These are phyloP conservation scores for Eremobia ochroleuca DNA, from an alignment of 2,888 invertebrate species.

Conservation along the genomic window DNA sequence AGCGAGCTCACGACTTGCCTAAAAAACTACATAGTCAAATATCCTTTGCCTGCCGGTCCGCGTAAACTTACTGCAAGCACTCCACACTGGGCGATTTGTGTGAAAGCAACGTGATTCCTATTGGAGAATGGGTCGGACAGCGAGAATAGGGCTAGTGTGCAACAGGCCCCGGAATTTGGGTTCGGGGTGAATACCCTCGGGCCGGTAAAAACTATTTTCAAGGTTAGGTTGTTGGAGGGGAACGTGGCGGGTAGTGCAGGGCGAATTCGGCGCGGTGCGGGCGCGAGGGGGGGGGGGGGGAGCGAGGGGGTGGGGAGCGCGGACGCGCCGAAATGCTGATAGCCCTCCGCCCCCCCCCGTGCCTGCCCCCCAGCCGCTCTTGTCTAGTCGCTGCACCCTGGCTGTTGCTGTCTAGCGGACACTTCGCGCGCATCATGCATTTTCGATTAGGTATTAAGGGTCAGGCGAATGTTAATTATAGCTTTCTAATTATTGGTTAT, in stretches of 20 bases:
- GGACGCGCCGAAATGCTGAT: conserved; percentile 91
- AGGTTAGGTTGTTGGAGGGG: conserved; percentile 90
- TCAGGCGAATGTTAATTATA: conserved; percentile 27
- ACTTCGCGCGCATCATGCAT: conserved; percentile 67
- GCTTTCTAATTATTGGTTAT: conserved; percentile 20
- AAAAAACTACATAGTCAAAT: conserved; percentile 89
- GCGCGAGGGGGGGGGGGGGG: conserved; percentile 70
- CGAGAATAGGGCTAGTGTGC: conserved; percentile 83
- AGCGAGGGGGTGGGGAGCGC: conserved; percentile 74
- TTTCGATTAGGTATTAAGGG: conserved; percentile 52
- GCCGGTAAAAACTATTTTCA: conserved; percentile 91
- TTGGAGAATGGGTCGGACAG: conserved; percentile 76
- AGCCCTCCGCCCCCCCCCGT: conserved; percentile 79
- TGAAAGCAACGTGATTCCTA: conserved; percentile 74
- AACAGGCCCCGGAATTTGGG: conserved; percentile 87
- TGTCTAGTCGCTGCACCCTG: conserved; percentile 77
- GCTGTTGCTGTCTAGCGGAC: conserved; percentile 65
- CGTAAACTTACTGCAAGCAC: conserved; percentile 80
- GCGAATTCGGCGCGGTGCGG: conserved; percentile 85
- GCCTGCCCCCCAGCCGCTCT: conserved; percentile 66
- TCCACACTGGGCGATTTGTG: conserved; percentile 76
- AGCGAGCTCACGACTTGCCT: conserved; percentile 83
- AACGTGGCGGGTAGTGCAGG: conserved; percentile 87
- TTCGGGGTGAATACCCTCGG: conserved; percentile 91
- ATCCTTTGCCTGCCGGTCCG: conserved; percentile 86